Base-by-base conservation (phyloP, 2,113 vertebrate species). In the Hemiprocne comata region DNA sequence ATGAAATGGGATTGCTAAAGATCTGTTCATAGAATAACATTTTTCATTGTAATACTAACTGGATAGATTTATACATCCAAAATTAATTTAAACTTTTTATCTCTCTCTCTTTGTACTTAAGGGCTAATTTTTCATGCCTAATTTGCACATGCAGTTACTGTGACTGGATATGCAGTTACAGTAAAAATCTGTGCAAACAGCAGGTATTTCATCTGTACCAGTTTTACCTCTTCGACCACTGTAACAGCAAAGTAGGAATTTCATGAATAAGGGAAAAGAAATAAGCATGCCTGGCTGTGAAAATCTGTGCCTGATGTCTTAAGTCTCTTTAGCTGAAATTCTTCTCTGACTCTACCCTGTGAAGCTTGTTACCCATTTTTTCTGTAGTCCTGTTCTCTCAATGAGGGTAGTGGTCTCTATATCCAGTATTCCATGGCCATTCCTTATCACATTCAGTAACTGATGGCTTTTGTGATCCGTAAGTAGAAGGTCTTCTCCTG, bases 181-280 rank as follows among this genome's bases (percentile, higher is more conserved):
- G 67, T 66, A 29, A 44, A 61, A 54, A 46, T 65, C 44, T 46
- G 28, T 62, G 65, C 65, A n/a, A 24, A 25, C 51, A 58, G 38
- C 60, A 29, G 28, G n/a, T 3, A 3, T 60, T 33, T 48, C 0
- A 0, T 36, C 44, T 38, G 2, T 20, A 21, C 10, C 20, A 3
- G 11, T 51, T 26, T 82, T 55, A 33, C 8, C 33, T 46, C 31
- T 69, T 77, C 2, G 2, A 17, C 11, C 17, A 1, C 50, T 2
- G 3, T 10, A 53, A 33, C 13, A 42, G 60, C 53, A 7, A 38
- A 10, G 51, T 14, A 69, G 74, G 70, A 53, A 48, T 75, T 55
- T 33, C 0, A 2, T 26, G 19, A 48, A 16, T 25, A 51, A 34
- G 29, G 61, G 53, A 24, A 51, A n/a, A 46, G n/a, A 46, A 85